These are phyloP conservation scores for Stegostoma tigrinum DNA, from an alignment of 2,113 vertebrate genomes.

Conservation along the genomic window DNA sequence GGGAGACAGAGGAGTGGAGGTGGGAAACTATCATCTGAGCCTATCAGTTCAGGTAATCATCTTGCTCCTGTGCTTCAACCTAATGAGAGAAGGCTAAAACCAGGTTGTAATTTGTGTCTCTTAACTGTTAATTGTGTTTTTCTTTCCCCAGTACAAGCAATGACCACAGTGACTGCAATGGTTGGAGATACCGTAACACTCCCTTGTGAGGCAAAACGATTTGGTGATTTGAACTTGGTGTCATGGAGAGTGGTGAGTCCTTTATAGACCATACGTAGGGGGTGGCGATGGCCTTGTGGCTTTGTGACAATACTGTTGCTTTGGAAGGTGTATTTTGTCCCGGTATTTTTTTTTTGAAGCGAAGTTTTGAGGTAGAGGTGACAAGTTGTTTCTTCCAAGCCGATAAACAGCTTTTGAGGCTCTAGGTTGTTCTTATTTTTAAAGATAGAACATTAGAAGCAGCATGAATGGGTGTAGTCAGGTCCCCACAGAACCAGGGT, in stretches of 20 bases:
- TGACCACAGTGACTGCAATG: not conserved
- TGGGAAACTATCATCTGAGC: not conserved
- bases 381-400: no score
- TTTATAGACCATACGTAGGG: no score
- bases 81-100: not conserved
- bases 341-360: no score
- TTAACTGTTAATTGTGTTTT: not conserved
- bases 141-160: not conserved
- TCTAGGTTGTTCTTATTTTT: no score
- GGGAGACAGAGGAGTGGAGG: not conserved
- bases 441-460: no score
- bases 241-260: slow-evolving; percentile 6
- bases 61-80: not conserved
- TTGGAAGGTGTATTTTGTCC: no score
- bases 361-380: no score
- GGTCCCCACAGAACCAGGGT: no score
- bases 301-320: no score
- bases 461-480: no score
- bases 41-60: not conserved
- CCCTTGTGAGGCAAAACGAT: not conserved
- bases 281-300: no score
- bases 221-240: not conserved
- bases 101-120: not conserved
- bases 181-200: slow-evolving; percentile 12
- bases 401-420: no score